Percentiles rank a stretch among this genome's conserved stretches.
These are phyloP conservation scores for Macrobrachium nipponense DNA, from an alignment of 1,140 invertebrate species.

Conservation along the genomic window DNA sequence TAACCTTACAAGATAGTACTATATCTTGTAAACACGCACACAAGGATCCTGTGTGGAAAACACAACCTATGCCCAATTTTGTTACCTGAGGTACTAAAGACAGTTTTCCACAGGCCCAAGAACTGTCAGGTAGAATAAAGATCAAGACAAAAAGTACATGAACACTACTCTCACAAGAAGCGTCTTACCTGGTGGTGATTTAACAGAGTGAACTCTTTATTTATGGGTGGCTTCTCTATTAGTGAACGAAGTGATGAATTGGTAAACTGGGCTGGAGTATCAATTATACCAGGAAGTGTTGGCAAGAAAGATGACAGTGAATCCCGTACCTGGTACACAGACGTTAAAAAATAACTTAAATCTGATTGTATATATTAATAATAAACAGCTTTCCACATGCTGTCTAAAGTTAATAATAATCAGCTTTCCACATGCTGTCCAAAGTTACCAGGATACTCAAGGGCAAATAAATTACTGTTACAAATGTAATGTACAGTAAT, in stretches of 20 bases:
- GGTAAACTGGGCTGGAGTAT: slow-evolving; percentile 82
- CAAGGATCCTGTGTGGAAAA: no score
- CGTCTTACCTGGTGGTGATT: slow-evolving; percentile 88
- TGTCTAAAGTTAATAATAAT: not conserved
- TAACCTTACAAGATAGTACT: no score
- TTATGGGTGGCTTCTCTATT: slow-evolving; percentile 97
- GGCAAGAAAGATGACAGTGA: slow-evolving; percentile 94
- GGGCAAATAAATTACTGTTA: not conserved
- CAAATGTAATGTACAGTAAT: not conserved
- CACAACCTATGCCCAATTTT: no score
- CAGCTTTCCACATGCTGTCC: not conserved
- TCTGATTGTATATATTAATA: not conserved
- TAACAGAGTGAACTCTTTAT: slow-evolving; percentile 91
- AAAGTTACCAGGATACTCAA: not conserved
- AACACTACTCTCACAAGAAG: slow-evolving; percentile 74
- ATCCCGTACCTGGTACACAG: slow-evolving; percentile 72
- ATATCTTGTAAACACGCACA: no score
- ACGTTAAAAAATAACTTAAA: not conserved
- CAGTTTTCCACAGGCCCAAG: no score
- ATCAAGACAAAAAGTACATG: slow-evolving; percentile 93
- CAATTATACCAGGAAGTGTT: slow-evolving; percentile 93
- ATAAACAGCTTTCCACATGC: not conserved
- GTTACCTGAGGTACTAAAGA: no score
- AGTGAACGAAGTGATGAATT: slow-evolving; percentile 91
- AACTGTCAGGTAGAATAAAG: slow-evolving; percentile 73